phyloP scores from a whole-genome alignment of 2,113 vertebrate genomes.

The Brachypodius melanocephalos region DNA sequence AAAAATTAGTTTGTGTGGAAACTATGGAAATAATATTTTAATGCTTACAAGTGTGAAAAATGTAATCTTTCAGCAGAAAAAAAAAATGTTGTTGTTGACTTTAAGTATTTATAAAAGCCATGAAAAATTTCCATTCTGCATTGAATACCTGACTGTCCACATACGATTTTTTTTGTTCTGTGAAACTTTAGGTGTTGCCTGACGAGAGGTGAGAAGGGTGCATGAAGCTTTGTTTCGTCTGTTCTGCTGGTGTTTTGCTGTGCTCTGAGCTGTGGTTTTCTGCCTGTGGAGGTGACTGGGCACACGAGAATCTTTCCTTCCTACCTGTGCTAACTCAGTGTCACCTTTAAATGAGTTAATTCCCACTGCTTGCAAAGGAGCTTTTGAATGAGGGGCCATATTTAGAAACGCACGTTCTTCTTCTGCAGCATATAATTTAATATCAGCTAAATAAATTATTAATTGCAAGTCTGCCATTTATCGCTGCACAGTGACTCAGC shows the following conservation, averaged over 20 bases:
- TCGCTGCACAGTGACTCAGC: not conserved
- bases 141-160: not conserved
- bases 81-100: not conserved
- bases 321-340: not conserved
- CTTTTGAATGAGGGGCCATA: not conserved
- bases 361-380: not conserved
- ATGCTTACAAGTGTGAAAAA: not conserved
- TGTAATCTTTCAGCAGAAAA: not conserved
- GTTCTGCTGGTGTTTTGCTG: not conserved
- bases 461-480: not conserved
- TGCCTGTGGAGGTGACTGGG: not conserved
- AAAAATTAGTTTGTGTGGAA: not conserved
- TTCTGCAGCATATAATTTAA: not conserved
- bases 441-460: conserved; percentile 43
- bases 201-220: not conserved
- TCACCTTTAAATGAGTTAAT: conserved; percentile 1
- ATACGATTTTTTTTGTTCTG: not conserved
- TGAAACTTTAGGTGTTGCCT: not conserved
- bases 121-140: not conserved
- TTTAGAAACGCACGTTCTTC: not conserved
- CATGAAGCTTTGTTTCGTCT: not conserved
- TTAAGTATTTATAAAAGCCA: not conserved
- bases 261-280: not conserved
- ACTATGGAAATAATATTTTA: not conserved
- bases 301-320: not conserved